These are phyloP conservation scores for Leucoraja erinaceus DNA, from an alignment of 2,113 vertebrate genomes.

Conservation along the genomic window DNA sequence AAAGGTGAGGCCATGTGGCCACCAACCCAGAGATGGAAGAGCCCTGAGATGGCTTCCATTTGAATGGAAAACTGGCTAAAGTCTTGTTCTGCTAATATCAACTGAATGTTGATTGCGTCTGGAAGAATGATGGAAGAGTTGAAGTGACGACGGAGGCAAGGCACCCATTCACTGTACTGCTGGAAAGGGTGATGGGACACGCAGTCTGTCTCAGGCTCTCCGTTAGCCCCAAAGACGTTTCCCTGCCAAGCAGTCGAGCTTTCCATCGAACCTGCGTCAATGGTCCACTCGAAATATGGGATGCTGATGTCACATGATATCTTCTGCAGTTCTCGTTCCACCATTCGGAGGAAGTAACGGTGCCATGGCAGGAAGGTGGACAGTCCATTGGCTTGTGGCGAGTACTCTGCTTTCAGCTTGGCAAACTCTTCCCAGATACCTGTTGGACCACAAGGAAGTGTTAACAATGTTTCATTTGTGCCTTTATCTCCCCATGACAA, in stretches of 20 bases:
- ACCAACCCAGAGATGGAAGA: slow-evolving; percentile 50
- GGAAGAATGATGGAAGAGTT: slow-evolving; percentile 48
- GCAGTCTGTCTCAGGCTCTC: slow-evolving; percentile 43
- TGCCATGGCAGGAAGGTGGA: slow-evolving; percentile 50
- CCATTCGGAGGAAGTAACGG: slow-evolving; percentile 46
- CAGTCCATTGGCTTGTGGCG: slow-evolving; percentile 42
- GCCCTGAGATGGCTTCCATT: slow-evolving; percentile 45
- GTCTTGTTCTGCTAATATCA: slow-evolving; percentile 43
- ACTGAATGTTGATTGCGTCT: slow-evolving; percentile 48
- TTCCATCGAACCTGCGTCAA: slow-evolving; percentile 46
- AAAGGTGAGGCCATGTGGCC: slow-evolving; percentile 50
- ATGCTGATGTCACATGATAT: slow-evolving; percentile 46
- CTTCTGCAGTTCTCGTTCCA: slow-evolving; percentile 48
- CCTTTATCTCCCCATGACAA: not conserved
- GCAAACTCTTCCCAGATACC: slow-evolving; percentile 47
- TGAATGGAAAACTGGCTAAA: slow-evolving; percentile 46
- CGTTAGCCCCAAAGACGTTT: slow-evolving; percentile 47
- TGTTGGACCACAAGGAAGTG: slow-evolving; percentile 24
- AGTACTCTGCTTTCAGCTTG: slow-evolving; percentile 44
- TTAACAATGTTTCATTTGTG: not conserved
- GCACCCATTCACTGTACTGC: slow-evolving; percentile 42
- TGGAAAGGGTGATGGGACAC: slow-evolving; percentile 47
- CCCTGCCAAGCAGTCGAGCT: slow-evolving; percentile 48
- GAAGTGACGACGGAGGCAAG: slow-evolving; percentile 49
- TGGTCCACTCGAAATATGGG: slow-evolving; percentile 53